phyloP scores from a whole-genome alignment of 2,797 vertebrate genomes.

The Protosalanx chinensis region DNA sequence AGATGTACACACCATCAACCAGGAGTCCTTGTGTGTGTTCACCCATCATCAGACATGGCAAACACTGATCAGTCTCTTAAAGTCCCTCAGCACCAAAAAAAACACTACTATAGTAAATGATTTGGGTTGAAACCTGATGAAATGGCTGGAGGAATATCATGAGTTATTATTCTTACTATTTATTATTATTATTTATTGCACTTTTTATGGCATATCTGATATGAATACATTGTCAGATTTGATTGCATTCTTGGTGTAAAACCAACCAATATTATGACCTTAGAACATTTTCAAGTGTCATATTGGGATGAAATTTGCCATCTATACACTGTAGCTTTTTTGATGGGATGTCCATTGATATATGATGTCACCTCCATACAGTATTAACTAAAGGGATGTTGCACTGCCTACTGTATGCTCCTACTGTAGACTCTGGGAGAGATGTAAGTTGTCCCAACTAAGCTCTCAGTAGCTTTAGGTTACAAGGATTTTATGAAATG shows the following conservation, averaged over 20 bases:
- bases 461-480: background rate
- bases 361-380: conserved; percentile 7
- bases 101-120: background rate
- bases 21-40: no score
- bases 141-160: background rate
- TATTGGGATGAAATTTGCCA: background rate
- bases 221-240: background rate
- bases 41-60: no score
- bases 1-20: no score
- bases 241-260: background rate
- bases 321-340: conserved; percentile 8
- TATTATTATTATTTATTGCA: background rate
- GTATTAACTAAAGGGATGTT: background rate
- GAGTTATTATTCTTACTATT: background rate
- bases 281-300: background rate
- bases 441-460: background rate
- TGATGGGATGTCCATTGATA: conserved; percentile 4
- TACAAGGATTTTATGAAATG: background rate
- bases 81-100: background rate
- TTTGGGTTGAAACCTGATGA: background rate
- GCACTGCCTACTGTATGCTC: no score
- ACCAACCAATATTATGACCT: background rate
- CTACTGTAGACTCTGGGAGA: background rate
- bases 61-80: no score
- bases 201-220: no score